Conservation (phyloP, 2,113 vertebrate species). For the Hystrix cristata region DNA sequence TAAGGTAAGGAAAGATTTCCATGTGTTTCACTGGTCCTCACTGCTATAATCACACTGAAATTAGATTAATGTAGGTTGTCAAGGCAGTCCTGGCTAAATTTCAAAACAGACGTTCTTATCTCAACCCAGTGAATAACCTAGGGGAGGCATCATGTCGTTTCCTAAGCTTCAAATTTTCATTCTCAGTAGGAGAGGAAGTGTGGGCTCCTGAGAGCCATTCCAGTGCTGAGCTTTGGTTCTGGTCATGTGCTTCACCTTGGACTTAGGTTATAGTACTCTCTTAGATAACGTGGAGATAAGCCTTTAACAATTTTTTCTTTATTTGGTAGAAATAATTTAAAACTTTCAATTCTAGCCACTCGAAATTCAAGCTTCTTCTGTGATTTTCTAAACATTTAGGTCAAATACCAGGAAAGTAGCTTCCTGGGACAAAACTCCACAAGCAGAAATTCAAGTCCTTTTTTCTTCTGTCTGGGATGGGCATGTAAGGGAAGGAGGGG, state of each 20-base stretch:
- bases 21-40: background rate
- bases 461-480: conserved; percentile 50
- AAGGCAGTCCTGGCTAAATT: background rate
- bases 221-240: conserved; percentile 25
- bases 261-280: conserved; percentile 1
- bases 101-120: conserved; percentile 54
- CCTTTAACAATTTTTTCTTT: conserved; percentile 7
- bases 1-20: conserved; percentile 52
- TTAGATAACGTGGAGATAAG: conserved; percentile 28
- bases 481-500: conserved; percentile 32
- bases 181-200: conserved; percentile 49
- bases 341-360: conserved; percentile 49
- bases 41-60: conserved; percentile 39
- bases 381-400: conserved; percentile 59
- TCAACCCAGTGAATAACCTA: background rate
- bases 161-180: conserved; percentile 49
- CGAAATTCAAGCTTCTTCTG: conserved; percentile 53
- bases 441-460: conserved; percentile 40
- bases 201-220: conserved; percentile 25
- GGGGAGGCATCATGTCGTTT: conserved; percentile 32
- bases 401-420: conserved; percentile 64
- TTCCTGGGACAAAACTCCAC: conserved; percentile 23
- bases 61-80: background rate
- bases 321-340: conserved; percentile 71
- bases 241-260: conserved; percentile 6